phyloP scores from a whole-genome alignment of 1,140 invertebrate species.

The Panagrolaimus sp. region DNA sequence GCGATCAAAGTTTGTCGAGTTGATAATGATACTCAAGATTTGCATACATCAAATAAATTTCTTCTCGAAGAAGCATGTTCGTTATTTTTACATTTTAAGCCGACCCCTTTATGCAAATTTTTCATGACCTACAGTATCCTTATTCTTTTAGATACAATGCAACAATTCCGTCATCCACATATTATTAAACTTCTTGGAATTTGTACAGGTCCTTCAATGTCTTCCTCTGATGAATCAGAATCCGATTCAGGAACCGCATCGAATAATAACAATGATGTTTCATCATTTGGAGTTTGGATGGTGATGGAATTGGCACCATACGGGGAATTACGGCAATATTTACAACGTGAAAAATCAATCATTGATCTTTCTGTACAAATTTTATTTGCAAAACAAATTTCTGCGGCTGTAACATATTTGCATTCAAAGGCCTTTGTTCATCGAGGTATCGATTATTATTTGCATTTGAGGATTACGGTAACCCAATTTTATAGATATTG shows the following conservation, averaged over 20 bases:
- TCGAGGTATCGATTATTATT: no score
- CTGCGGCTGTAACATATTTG: conserved; percentile 88
- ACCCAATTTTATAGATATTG: no score
- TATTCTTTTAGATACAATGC: conserved; percentile 94
- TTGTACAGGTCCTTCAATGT: conserved; percentile 75
- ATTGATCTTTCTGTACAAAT: conserved; percentile 75
- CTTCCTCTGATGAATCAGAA: neutral
- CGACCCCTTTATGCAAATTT: no score
- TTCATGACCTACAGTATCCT: no score
- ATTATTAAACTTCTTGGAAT: conserved; percentile 93
- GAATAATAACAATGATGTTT: conserved; percentile 8
- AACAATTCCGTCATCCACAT: conserved; percentile 96
- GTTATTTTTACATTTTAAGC: conserved; percentile 48
- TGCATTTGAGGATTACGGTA: no score
- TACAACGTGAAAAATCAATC: conserved; percentile 80
- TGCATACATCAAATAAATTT: conserved; percentile 82
- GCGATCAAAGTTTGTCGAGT: conserved; percentile 97
- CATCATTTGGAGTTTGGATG: conserved; percentile 76
- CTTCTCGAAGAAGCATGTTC: conserved; percentile 88
- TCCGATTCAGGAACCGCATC: neutral
- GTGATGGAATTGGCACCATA: conserved; percentile 94
- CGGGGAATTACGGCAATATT: conserved; percentile 83
- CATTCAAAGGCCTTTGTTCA: conserved; percentile 98
- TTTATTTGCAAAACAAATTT: conserved; percentile 76
- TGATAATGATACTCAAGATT: conserved; percentile 73